Conservation (phyloP, 2,113 vertebrate genomes). For the Lasiurus cinereus region DNA sequence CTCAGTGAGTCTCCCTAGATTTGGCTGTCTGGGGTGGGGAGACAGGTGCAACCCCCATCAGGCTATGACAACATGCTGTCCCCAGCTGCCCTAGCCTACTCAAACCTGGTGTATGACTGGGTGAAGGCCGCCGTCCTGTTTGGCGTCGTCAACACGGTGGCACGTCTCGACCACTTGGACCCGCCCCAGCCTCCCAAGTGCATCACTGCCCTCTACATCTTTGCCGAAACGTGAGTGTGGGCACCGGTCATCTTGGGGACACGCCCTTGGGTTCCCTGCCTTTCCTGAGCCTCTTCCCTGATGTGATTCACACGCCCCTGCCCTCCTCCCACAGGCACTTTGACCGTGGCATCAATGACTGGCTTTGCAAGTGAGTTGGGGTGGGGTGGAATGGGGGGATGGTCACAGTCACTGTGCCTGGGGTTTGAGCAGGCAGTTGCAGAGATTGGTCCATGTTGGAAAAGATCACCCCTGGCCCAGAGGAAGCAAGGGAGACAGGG, state of each 20-base stretch:
- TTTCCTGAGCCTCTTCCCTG: not conserved
- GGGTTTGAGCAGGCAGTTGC: not conserved
- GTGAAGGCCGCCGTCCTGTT: conserved; percentile 97
- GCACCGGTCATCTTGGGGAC: not conserved
- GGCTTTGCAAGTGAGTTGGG: conserved; percentile 96
- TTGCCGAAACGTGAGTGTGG: conserved; percentile 94
- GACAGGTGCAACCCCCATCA: rapidly evolving
- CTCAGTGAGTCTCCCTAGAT: rapidly evolving
- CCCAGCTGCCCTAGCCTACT: conserved; percentile 95
- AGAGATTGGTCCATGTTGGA: rapidly evolving
- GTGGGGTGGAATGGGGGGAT: not conserved
- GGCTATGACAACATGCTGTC: not conserved
- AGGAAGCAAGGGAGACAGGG: not conserved
- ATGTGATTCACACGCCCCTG: not conserved
- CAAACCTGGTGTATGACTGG: conserved; percentile 97
- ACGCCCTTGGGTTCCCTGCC: rapidly evolving
- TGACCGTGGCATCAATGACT: conserved; percentile 97
- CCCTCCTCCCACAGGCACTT: conserved; percentile 91
- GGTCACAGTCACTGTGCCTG: not conserved
- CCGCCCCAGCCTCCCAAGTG: conserved; percentile 96
- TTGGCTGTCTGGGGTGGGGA: not conserved
- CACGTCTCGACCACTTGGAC: conserved; percentile 95
- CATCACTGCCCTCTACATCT: conserved; percentile 97
- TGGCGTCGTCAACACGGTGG: conserved; percentile 93
- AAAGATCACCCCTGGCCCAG: not conserved